phyloP scores from a whole-genome alignment of 2,888 invertebrate genomes.

The Athalia circularis region DNA sequence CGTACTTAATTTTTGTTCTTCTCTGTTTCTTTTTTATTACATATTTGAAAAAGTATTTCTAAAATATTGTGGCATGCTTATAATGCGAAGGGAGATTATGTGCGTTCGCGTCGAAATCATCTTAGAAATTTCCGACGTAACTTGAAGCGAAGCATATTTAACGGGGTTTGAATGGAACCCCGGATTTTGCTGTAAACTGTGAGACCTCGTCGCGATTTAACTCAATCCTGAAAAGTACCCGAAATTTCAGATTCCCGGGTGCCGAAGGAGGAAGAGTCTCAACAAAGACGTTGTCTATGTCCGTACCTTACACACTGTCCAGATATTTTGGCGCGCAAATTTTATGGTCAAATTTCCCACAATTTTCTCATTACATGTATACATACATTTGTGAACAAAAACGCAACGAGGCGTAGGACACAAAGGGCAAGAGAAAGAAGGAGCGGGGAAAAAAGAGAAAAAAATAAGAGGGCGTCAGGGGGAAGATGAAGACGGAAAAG shows the following conservation, averaged over 20 bases:
- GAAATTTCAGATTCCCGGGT: no score
- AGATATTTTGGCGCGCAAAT: slow-evolving; percentile 1
- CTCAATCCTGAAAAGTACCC: no score
- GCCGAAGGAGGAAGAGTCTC: no score
- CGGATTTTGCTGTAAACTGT: no score
- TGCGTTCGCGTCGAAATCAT: background rate
- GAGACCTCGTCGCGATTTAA: no score
- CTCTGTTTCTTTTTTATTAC: background rate
- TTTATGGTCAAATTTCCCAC: slow-evolving; percentile 13
- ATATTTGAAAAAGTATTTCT: background rate
- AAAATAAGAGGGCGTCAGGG: background rate
- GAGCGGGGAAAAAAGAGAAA: background rate
- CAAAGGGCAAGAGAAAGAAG: background rate
- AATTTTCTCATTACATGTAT: background rate
- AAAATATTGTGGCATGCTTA: no score
- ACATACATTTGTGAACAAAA: background rate
- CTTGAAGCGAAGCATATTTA: background rate
- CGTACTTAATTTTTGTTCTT: no score
- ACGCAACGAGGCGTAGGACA: background rate
- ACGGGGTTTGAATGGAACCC: no score
- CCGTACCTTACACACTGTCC: background rate
- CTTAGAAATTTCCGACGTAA: background rate
- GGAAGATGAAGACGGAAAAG: slow-evolving; percentile 1
- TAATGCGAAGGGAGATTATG: no score
- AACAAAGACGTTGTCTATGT: background rate